Percentiles rank a stretch among this genome's conserved stretches.
Evolutionary conservation across 2,113 vertebrate genomes (phyloP).

Genomic region (Megatriorchis doriae): DNA sequence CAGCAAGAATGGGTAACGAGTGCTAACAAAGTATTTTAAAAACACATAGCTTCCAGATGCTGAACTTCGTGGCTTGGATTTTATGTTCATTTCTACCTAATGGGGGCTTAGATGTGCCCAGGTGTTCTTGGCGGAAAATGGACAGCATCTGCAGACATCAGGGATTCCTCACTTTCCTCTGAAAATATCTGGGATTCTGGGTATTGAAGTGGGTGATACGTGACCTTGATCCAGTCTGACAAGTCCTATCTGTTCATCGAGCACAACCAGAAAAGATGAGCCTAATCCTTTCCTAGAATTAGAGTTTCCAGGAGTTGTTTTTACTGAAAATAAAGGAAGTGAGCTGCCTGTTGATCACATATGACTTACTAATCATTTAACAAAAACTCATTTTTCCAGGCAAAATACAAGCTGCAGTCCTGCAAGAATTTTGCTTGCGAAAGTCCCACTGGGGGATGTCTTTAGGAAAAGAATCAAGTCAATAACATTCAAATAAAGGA

Average conservation of each 20-base stretch:
- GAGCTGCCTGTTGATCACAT: not conserved
- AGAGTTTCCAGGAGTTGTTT: not conserved
- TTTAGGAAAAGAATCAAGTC: not conserved
- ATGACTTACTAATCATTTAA: not conserved
- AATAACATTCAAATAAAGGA: conserved; percentile 32
- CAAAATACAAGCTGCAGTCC: not conserved
- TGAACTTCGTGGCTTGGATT: not conserved
- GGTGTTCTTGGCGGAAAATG: not conserved
- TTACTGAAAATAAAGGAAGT: not conserved
- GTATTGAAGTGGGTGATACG: not conserved
- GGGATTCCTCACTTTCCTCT: not conserved
- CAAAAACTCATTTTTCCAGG: conserved; percentile 30
- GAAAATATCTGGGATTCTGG: not conserved
- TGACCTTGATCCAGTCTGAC: not conserved
- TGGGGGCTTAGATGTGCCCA: not conserved
- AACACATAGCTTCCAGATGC: not conserved
- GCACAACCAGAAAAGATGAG: not conserved
- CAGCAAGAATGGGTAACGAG: not conserved
- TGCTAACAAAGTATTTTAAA: not conserved
- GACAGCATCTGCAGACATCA: not conserved
- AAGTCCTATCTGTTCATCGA: not conserved
- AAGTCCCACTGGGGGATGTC: not conserved
- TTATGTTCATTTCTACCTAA: not conserved
- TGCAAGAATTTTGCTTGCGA: not conserved
- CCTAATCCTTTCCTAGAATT: not conserved